phyloP scores from a whole-genome alignment of 2,113 vertebrate species.

The Synodontis membranacea region DNA sequence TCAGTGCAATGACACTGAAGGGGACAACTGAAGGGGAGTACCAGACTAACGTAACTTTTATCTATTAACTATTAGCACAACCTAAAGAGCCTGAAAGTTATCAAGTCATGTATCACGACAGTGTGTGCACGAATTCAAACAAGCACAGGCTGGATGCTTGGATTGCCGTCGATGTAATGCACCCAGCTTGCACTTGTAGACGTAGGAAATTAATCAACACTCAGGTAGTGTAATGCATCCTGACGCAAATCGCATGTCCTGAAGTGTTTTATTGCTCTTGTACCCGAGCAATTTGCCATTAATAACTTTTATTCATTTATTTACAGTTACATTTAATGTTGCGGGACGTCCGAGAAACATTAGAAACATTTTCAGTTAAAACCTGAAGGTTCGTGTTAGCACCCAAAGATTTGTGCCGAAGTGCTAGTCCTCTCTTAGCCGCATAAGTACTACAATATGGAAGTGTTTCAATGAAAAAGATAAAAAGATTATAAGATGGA shows the following conservation, averaged over 20 bases:
- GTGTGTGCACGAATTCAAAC: not conserved
- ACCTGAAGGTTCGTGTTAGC: not conserved
- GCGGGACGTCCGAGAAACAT: not conserved
- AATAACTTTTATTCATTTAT: not conserved
- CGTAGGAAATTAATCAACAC: not conserved
- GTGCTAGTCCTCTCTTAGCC: not conserved
- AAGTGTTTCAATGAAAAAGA: not conserved
- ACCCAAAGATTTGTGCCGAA: not conserved
- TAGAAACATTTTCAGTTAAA: not conserved
- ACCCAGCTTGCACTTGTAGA: not conserved
- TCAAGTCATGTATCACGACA: not conserved
- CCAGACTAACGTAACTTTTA: not conserved
- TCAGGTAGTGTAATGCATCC: not conserved
- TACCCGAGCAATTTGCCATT: not conserved
- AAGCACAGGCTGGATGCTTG: not conserved
- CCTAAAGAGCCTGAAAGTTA: not conserved
- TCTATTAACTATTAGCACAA: not conserved
- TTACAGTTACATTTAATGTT: not conserved
- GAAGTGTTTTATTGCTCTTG: not conserved
- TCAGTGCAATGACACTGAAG: not conserved
- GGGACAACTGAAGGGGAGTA: not conserved
- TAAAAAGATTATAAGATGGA: not conserved
- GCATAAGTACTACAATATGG: not conserved
- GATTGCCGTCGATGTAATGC: not conserved
- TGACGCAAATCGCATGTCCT: not conserved